These are phyloP conservation scores for Clepsis dumicolana DNA, from an alignment of 2,888 invertebrate genomes.

Conservation along the genomic window DNA sequence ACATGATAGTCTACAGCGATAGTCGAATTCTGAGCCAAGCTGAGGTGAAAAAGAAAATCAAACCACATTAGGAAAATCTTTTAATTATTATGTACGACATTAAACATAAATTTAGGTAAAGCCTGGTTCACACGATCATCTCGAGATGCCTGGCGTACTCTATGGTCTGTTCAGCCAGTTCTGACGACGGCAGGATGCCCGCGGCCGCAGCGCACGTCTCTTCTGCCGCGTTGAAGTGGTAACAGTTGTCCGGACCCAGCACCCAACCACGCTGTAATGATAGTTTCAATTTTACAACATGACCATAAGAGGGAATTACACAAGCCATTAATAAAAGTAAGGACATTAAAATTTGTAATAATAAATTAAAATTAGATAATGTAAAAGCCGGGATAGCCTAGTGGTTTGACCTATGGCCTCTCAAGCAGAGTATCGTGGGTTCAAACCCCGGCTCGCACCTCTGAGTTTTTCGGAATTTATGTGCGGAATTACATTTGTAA, in stretches of 20 bases:
- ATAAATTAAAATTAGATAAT: too few species aligned
- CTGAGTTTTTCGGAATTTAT: too few species aligned
- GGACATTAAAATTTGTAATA: too few species aligned
- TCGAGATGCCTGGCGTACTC: conserved; percentile 99
- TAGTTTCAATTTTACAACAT: conserved; percentile 36
- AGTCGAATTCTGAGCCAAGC: not conserved
- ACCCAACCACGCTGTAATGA: conserved; percentile 92
- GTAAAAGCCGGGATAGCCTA: too few species aligned
- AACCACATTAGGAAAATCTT: not conserved
- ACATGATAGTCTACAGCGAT: too few species aligned
- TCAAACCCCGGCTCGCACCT: too few species aligned
- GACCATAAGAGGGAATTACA: too few species aligned
- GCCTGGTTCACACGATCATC: conserved; percentile 95
- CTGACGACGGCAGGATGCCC: conserved; percentile 91
- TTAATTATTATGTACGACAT: conserved; percentile 16
- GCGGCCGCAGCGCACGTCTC: conserved; percentile 90
- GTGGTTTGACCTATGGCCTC: too few species aligned
- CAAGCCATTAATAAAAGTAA: too few species aligned
- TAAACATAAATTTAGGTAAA: conserved; percentile 25
- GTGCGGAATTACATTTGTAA: too few species aligned
- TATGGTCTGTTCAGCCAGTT: conserved; percentile 97
- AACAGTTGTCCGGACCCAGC: conserved; percentile 91
- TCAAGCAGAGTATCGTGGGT: too few species aligned
- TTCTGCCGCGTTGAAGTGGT: conserved; percentile 90
- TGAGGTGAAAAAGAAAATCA: not conserved